Evolutionary conservation across 2,797 vertebrate species (phyloP).

Genomic region (Caiman crocodilus): DNA sequence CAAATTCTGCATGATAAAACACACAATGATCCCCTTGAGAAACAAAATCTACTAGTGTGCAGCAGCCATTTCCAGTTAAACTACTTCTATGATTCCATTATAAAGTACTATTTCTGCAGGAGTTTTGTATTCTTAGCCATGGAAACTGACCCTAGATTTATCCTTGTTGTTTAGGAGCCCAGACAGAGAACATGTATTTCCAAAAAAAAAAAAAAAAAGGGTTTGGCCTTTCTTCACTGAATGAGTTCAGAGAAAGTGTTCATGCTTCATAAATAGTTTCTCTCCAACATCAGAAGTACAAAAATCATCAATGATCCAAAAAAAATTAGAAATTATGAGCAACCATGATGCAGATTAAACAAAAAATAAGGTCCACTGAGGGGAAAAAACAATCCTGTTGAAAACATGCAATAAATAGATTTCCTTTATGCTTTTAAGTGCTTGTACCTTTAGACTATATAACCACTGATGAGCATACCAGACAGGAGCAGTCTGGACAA

Average conservation of each 20-base stretch:
- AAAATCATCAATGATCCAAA: neutral
- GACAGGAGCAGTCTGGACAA: neutral
- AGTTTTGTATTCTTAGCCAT: slow-evolving; percentile 41
- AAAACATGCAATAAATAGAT: neutral
- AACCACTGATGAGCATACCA: neutral
- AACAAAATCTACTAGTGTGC: slow-evolving; percentile 13
- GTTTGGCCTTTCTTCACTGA: slow-evolving; percentile 35
- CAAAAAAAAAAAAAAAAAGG: slow-evolving; percentile 45
- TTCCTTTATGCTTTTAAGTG: slow-evolving; percentile 2
- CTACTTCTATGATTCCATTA: slow-evolving; percentile 59
- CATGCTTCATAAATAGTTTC: neutral
- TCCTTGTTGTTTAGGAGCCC: slow-evolving; percentile 4
- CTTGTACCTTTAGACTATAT: slow-evolving; percentile 2
- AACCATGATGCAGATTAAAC: neutral
- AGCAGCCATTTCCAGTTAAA: slow-evolving; percentile 49
- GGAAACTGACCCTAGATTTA: slow-evolving; percentile 56
- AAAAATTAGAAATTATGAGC: neutral
- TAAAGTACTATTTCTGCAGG: slow-evolving; percentile 40
- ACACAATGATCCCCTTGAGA: slow-evolving; percentile 47
- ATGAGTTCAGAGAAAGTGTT: neutral
- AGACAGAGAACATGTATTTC: slow-evolving; percentile 18
- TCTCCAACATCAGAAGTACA: slow-evolving; percentile 2
- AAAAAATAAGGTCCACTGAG: slow-evolving; percentile 25
- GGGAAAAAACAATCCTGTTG: neutral
- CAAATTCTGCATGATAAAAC: slow-evolving; percentile 65